Evolutionary conservation across 2,888 invertebrate genomes (phyloP).

Genomic region (Stenotaenia linearis): DNA sequence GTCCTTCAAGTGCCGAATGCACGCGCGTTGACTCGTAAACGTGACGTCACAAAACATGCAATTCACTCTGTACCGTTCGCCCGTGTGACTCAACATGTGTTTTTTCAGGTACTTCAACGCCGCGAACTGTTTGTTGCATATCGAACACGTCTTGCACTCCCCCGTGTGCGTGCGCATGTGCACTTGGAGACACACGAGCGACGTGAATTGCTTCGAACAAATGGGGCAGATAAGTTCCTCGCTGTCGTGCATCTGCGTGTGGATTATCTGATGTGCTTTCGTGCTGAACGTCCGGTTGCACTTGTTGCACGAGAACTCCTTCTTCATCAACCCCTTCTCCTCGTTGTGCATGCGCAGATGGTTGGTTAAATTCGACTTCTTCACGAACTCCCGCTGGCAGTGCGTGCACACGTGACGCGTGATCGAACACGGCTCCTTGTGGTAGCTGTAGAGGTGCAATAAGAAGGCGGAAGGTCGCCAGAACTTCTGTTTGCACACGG

Average conservation of each 20-base stretch:
- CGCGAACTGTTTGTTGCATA: neutral
- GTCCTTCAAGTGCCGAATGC: neutral
- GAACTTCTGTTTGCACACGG: slow-evolving; percentile 1
- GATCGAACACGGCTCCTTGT: neutral
- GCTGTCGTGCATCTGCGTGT: slow-evolving; percentile 7
- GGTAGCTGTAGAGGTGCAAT: neutral
- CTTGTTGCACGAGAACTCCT: slow-evolving; percentile 16
- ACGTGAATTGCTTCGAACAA: slow-evolving; percentile 4
- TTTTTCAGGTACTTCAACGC: neutral
- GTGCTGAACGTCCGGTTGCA: slow-evolving; percentile 29
- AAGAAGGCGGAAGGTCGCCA: neutral
- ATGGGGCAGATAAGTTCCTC: neutral
- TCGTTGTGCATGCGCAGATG: slow-evolving; percentile 3
- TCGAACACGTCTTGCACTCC: neutral
- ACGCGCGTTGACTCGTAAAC: neutral
- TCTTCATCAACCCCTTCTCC: slow-evolving; percentile 26
- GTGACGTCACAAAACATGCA: neutral
- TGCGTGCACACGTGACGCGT: neutral
- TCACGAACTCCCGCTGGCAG: neutral
- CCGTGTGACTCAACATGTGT: neutral
- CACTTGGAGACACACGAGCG: neutral
- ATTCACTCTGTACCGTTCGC: neutral
- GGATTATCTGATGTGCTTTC: slow-evolving; percentile 17
- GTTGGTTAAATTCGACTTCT: slow-evolving; percentile 16
- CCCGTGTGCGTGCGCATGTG: slow-evolving; percentile 28